Evolutionary conservation across 2,113 vertebrate genomes (phyloP).

Genomic region (Melierax canorus): DNA sequence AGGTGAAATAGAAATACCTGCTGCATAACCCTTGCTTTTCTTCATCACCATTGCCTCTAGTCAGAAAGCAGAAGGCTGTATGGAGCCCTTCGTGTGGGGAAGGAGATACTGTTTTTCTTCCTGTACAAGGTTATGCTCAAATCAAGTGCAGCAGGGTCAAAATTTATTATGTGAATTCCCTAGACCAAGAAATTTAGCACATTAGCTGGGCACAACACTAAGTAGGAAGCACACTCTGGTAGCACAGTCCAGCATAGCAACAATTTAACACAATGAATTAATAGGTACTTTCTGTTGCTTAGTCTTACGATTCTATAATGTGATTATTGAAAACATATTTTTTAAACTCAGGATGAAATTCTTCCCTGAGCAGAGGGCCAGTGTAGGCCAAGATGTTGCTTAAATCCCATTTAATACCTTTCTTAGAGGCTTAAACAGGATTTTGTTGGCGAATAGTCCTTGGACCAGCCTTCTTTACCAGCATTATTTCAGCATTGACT

Average conservation of each 20-base stretch:
- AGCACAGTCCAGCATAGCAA: neutral
- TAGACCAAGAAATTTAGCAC: neutral
- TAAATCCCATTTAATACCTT: slow-evolving; percentile 33
- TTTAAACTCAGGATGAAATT: neutral
- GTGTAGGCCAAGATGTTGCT: neutral
- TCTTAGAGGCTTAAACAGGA: slow-evolving; percentile 24
- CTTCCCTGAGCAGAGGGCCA: neutral
- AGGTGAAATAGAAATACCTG: neutral
- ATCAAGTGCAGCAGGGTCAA: neutral
- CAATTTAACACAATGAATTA: neutral
- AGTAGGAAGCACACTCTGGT: neutral
- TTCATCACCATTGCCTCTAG: neutral
- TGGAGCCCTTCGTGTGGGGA: fast-evolving
- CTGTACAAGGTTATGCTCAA: neutral
- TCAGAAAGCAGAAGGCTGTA: neutral
- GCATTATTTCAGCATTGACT: neutral
- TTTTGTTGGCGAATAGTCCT: neutral
- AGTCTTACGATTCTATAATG: neutral
- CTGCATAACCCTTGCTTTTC: neutral
- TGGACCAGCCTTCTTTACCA: neutral
- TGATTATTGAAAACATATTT: slow-evolving; percentile 1
- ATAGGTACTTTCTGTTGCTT: neutral
- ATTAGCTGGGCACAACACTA: neutral
- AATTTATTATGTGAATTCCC: neutral
- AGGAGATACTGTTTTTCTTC: neutral